Conservation (phyloP, 2,797 vertebrate genomes). For the Gadopsis marmoratus region DNA sequence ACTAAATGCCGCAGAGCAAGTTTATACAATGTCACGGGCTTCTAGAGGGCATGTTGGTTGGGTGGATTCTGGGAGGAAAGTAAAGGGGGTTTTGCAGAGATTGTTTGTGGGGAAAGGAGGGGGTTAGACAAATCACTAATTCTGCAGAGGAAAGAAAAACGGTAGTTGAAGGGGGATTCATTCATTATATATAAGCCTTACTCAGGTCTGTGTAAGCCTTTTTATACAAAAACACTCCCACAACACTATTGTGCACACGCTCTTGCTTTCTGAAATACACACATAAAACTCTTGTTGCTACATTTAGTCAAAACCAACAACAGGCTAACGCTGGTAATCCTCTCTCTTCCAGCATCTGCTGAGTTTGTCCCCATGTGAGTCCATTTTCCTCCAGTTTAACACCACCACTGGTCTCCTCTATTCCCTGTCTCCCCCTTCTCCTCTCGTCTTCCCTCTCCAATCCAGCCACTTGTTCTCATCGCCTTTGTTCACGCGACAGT, state of each 20-base stretch:
- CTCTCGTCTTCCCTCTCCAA: constrained; percentile 25
- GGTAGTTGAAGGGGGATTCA: constrained; percentile 72
- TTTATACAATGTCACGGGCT: constrained; percentile 52
- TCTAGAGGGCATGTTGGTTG: constrained; percentile 46
- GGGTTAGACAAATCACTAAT: constrained; percentile 70
- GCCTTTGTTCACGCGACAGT: constrained; percentile 76
- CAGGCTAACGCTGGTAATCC: constrained; percentile 55
- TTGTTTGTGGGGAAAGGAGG: constrained; percentile 37
- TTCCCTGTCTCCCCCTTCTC: constrained; percentile 12
- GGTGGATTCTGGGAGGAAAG: constrained; percentile 43
- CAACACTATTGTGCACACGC: constrained; percentile 48
- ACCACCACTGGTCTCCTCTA: constrained; percentile 25
- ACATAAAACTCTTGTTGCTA: constrained; percentile 56
- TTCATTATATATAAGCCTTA: constrained; percentile 81
- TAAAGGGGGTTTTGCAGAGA: constrained; percentile 30
- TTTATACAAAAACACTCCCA: constrained; percentile 70
- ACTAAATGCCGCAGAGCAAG: constrained; percentile 50
- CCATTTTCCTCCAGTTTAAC: constrained; percentile 40
- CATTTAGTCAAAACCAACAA: constrained; percentile 63
- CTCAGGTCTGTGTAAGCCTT: constrained; percentile 77
- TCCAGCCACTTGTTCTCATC: constrained; percentile 61
- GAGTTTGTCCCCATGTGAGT: constrained; percentile 36
- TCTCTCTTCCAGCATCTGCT: constrained; percentile 15
- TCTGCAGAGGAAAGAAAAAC: constrained; percentile 74
- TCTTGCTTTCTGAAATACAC: constrained; percentile 47